Conservation (phyloP, 2,113 vertebrate genomes). For the Silurus meridionalis region DNA sequence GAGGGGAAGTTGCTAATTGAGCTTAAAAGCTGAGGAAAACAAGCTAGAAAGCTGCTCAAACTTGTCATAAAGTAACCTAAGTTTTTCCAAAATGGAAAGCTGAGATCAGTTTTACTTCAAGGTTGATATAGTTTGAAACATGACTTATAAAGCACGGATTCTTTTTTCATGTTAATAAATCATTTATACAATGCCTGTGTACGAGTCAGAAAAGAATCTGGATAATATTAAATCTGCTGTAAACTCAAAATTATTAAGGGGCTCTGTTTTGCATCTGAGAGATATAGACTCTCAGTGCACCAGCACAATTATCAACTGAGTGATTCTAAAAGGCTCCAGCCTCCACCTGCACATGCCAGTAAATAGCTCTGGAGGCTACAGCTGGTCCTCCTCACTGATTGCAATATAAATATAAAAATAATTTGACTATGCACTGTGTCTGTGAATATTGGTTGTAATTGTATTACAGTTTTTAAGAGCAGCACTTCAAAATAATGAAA, state of each 20-base stretch:
- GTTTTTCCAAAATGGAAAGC: neutral
- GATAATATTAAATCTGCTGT: neutral
- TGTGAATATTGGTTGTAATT: constrained; percentile 16
- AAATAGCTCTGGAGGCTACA: constrained; percentile 21
- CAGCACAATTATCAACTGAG: constrained; percentile 39
- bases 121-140: neutral
- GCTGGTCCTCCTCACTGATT: constrained; percentile 21
- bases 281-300: neutral
- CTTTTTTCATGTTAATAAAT: neutral
- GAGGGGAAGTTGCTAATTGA: constrained; percentile 39
- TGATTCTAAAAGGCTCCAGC: constrained; percentile 41
- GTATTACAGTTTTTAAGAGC: neutral
- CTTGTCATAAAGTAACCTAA: neutral
- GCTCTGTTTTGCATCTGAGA: constrained; percentile 1
- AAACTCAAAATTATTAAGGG: neutral
- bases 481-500: constrained; percentile 4
- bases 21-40: neutral
- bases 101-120: neutral
- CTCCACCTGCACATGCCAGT: constrained; percentile 49
- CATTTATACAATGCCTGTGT: neutral
- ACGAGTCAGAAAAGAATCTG: neutral
- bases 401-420: constrained; percentile 44
- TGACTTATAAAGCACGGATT: neutral
- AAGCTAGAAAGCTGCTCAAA: neutral
- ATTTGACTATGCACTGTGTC: constrained; percentile 27